A percentile compares a stretch with the other conserved stretches of the same genome.
These are phyloP conservation scores for Ciconia stormi DNA, from an alignment of 2,113 vertebrate species.

Conservation along the genomic window DNA sequence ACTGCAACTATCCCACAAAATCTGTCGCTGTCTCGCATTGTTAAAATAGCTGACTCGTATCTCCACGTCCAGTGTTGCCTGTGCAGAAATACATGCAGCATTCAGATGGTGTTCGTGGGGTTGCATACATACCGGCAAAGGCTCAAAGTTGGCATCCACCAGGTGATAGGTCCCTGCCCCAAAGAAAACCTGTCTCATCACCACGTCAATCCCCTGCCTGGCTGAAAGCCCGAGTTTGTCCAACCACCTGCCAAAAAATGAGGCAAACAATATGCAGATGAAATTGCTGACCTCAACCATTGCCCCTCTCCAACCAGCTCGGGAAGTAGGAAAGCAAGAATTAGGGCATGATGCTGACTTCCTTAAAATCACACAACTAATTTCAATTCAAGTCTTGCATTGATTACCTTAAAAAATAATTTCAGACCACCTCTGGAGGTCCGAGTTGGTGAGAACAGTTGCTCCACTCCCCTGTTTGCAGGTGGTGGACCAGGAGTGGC, in stretches of 20 bases:
- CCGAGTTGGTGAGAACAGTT: background rate
- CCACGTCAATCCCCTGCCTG: slow-evolving; percentile 84
- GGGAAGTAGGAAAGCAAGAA: background rate
- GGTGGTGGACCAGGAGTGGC: background rate
- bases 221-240: slow-evolving; percentile 92
- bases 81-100: background rate
- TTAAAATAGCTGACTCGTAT: background rate
- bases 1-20: background rate
- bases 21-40: background rate
- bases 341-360: background rate
- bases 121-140: slow-evolving; percentile 84
- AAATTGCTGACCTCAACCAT: background rate
- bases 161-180: slow-evolving; percentile 91
- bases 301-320: background rate
- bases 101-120: rapidly evolving
- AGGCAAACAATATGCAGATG: background rate
- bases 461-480: background rate
- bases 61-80: background rate
- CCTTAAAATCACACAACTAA: background rate
- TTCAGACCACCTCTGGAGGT: background rate
- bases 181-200: slow-evolving; percentile 92
- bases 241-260: slow-evolving; percentile 87
- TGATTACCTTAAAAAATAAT: background rate
- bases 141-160: slow-evolving; percentile 86
- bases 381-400: background rate